Base-by-base conservation (phyloP, 2,888 invertebrate species). In the Idaea biselata region DNA sequence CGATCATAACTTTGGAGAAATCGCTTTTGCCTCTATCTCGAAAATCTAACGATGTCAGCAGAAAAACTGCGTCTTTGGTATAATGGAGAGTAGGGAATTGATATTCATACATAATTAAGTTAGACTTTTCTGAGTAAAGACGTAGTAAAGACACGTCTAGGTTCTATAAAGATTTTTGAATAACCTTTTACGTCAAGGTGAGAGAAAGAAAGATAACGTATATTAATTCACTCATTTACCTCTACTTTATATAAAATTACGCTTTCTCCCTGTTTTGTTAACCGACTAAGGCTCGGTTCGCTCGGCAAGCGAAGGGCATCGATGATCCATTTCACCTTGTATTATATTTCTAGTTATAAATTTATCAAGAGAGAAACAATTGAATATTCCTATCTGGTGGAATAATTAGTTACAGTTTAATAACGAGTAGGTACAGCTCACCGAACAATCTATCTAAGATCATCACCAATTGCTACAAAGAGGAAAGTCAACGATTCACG, bases 401-500 rank as follows among this genome's bases (percentile, higher is more conserved):
- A 8, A 0, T 44, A 44, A 44, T 44, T 44, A 11, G 44, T 2
- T 0, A 44, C 44, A 44, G 44, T 44, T 44, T 44, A 44, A 44
- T 44, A 44, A 44, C 14, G 44, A 44, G 8, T 44, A n/a, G n/a
- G n/a, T n/a, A 3, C 11, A 14, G 44, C 44, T 44, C 44, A 44
- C 6, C 44, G 44, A 66, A 58, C 63, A 60, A 62, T 54, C 62
- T 65, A 64, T 60, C 67, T 62, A 65, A 68, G 68, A 68, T 68
- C 64, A 67, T 72, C 66, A 14, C 44, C 44, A 14, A 44, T 44
- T 69, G 64, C 63, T 60, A 66, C 67, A 66, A 60, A 55, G 58
- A 69, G 62, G 66, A 74, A 63, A 65, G 68, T 58, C 60, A 61
- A 56, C 62, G 61, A 61, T 63, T 67, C 63, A 64, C 62, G 63